phyloP scores from a whole-genome alignment of 2,797 vertebrate genomes.

The Amazona finschi region DNA sequence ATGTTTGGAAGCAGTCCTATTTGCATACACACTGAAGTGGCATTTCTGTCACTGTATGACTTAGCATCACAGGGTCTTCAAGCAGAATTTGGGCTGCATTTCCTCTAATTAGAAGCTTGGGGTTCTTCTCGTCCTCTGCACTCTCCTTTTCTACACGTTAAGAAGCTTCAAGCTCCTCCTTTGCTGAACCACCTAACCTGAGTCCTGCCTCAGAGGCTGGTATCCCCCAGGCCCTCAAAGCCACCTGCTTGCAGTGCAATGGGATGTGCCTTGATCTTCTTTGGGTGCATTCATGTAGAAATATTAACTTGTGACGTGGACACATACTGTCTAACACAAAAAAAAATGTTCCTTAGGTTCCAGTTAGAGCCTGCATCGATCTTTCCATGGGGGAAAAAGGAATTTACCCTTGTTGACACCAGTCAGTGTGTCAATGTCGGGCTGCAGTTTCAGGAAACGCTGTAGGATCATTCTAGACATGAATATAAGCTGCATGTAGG shows the following conservation, averaged over 20 bases:
- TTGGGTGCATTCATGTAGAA: background rate
- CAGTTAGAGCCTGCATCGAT: background rate
- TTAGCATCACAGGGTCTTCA: background rate
- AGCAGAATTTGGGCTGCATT: background rate
- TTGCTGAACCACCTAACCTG: background rate
- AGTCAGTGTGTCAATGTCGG: background rate
- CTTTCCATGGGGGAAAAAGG: background rate
- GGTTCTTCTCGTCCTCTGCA: background rate
- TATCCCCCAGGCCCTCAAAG: background rate
- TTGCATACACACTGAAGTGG: rapidly evolving
- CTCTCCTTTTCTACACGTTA: background rate
- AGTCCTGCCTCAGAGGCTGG: background rate
- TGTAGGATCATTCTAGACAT: background rate
- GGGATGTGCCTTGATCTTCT: background rate
- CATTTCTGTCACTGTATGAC: background rate
- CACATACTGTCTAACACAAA: background rate
- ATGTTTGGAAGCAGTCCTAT: background rate
- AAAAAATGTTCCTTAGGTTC: background rate
- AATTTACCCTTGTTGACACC: background rate
- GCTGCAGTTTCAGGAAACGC: background rate
- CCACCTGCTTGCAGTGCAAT: background rate
- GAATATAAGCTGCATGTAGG: background rate
- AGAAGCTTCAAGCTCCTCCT: background rate
- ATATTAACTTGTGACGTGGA: background rate
- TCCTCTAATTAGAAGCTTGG: background rate